These are phyloP conservation scores for Lucilia cuprina DNA, from an alignment of 1,140 invertebrate species.

Conservation along the genomic window DNA sequence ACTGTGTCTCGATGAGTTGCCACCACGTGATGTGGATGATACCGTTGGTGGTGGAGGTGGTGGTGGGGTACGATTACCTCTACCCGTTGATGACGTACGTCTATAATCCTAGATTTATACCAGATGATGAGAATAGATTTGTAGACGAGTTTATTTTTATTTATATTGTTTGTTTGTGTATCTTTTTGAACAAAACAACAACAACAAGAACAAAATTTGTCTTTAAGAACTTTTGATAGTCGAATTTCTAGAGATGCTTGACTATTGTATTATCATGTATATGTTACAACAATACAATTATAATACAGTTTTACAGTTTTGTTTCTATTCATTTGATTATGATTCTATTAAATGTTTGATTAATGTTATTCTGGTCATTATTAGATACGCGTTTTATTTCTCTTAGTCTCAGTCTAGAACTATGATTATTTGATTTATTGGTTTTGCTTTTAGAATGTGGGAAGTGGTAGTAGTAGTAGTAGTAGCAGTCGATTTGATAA, in stretches of 20 bases:
- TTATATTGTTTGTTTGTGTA: slow-evolving; percentile 43
- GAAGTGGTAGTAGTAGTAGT: background rate
- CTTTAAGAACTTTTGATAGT: background rate
- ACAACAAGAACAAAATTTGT: background rate
- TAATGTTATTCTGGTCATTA: background rate
- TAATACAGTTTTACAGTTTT: slow-evolving; percentile 40
- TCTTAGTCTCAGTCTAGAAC: background rate
- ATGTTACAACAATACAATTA: slow-evolving; percentile 45
- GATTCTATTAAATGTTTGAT: background rate
- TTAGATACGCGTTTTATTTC: background rate
- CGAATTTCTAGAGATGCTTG: slow-evolving; percentile 4
- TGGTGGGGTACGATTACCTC: slow-evolving; percentile 39
- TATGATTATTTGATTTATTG: background rate
- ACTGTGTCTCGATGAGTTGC: slow-evolving; percentile 44
- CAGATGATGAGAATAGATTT: slow-evolving; percentile 57
- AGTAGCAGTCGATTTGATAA: slow-evolving; percentile 14
- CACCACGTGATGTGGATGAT: background rate
- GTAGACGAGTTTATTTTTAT: slow-evolving; percentile 35
- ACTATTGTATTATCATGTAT: slow-evolving; percentile 41
- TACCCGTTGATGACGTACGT: slow-evolving; percentile 50
- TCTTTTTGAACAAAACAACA: slow-evolving; percentile 42
- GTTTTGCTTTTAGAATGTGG: background rate
- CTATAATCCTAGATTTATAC: slow-evolving; percentile 60
- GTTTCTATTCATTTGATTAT: background rate
- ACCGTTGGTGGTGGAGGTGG: slow-evolving; percentile 36